Evolutionary conservation across 2,888 invertebrate genomes (phyloP).

Genomic region (Ypsolopha scabrella): DNA sequence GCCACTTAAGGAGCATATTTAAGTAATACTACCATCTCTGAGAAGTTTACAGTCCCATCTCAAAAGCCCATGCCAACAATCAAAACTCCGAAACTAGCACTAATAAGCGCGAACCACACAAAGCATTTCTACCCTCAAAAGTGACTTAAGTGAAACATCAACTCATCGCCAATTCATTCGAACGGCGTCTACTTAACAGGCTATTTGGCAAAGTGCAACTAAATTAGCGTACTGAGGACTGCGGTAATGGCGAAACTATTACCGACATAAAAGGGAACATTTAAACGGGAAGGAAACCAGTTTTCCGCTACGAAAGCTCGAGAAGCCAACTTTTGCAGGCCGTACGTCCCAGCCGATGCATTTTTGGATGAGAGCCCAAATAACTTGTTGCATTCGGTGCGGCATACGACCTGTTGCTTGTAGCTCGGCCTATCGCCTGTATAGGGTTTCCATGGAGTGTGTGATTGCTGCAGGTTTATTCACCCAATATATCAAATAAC

Average conservation of each 20-base stretch:
- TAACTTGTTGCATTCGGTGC: slow-evolving; percentile 58
- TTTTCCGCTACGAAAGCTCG: slow-evolving; percentile 28
- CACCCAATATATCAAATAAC: too few relatives aligned
- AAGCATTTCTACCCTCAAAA: not conserved
- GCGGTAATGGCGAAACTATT: slow-evolving; percentile 21
- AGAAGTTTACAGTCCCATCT: too few relatives aligned
- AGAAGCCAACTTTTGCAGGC: slow-evolving; percentile 32
- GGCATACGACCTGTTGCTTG: slow-evolving; percentile 52
- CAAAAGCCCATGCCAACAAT: not conserved
- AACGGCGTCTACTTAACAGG: slow-evolving; percentile 20
- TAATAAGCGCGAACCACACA: not conserved
- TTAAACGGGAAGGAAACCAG: slow-evolving; percentile 34
- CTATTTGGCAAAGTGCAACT: slow-evolving; percentile 8
- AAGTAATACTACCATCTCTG: too few relatives aligned
- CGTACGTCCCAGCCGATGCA: slow-evolving; percentile 46
- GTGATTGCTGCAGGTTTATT: too few relatives aligned
- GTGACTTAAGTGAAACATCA: not conserved
- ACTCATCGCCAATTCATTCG: slow-evolving; percentile 3
- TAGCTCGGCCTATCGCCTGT: slow-evolving; percentile 24
- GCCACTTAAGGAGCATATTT: too few relatives aligned
- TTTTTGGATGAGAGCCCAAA: slow-evolving; percentile 67
- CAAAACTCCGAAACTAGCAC: not conserved
- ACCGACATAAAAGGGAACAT: slow-evolving; percentile 11
- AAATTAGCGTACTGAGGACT: slow-evolving; percentile 15
- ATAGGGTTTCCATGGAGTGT: too few relatives aligned